Evolutionary conservation across 2,113 vertebrate genomes (phyloP).

Genomic region (Mobula hypostoma): DNA sequence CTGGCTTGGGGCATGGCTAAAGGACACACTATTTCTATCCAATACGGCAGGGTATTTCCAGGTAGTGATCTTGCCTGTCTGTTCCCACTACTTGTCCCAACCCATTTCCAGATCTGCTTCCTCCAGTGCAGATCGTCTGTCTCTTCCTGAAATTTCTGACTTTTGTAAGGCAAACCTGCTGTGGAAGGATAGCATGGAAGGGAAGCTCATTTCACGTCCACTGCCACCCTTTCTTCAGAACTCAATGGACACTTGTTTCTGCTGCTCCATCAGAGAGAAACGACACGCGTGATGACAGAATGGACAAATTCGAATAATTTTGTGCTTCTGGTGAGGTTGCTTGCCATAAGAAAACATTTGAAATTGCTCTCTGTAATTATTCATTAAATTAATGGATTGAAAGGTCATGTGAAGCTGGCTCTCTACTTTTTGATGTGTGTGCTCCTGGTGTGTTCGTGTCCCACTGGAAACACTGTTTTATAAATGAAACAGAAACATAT

Average conservation of each 20-base stretch:
- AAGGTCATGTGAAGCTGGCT: not conserved
- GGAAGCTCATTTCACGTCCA: not conserved
- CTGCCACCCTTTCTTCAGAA: not conserved
- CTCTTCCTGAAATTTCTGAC: not conserved
- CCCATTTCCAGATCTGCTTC: not conserved
- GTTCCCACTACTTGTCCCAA: too few species aligned
- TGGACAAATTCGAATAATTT: not conserved
- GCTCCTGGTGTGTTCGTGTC: not conserved
- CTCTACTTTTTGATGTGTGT: not conserved
- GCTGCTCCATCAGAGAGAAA: not conserved
- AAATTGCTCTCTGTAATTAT: not conserved
- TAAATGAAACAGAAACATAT: not conserved
- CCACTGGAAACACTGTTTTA: not conserved
- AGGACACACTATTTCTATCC: not conserved
- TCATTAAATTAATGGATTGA: not conserved
- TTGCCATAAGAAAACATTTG: not conserved
- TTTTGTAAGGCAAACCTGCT: not conserved
- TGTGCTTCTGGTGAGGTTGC: not conserved
- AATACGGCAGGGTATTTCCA: not conserved
- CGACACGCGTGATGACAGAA: not conserved
- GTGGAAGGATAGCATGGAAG: not conserved
- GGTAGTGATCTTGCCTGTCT: too few species aligned
- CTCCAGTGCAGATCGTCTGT: not conserved
- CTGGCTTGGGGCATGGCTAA: not conserved
- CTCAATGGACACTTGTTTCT: not conserved